Conservation (phyloP, 2,888 invertebrate species). For the Tanytarsus gracilentus region DNA sequence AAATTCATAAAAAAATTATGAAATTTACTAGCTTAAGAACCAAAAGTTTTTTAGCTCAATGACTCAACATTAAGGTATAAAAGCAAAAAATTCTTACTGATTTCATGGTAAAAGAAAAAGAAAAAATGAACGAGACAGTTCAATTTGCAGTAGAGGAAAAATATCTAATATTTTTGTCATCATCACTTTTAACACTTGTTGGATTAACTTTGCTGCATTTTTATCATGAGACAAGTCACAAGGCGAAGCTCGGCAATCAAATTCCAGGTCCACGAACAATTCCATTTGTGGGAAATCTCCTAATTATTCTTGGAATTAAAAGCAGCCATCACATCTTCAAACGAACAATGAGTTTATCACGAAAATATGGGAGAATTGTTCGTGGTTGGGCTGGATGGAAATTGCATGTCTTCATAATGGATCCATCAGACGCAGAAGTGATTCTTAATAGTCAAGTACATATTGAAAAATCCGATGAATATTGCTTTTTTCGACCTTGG, state of each 20-base stretch:
- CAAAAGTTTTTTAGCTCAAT: no score
- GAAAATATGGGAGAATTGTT: slow-evolving; percentile 48
- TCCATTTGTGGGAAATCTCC: slow-evolving; percentile 62
- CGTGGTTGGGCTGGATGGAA: slow-evolving; percentile 61
- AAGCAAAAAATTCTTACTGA: no score
- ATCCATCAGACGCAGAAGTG: slow-evolving; percentile 63
- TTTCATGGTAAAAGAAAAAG: no score
- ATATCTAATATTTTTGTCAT: background rate
- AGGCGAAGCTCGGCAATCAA: slow-evolving; percentile 54
- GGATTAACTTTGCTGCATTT: slow-evolving; percentile 36
- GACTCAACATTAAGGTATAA: no score
- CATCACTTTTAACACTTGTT: background rate
- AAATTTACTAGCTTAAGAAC: no score
- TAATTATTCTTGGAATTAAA: slow-evolving; percentile 52
- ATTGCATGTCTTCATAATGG: slow-evolving; percentile 55
- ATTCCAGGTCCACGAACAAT: slow-evolving; percentile 58
- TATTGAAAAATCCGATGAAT: slow-evolving; percentile 64
- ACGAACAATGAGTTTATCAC: slow-evolving; percentile 44
- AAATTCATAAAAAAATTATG: no score
- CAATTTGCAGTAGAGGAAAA: background rate
- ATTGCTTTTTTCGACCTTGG: slow-evolving; percentile 70
- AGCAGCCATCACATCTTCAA: slow-evolving; percentile 50
- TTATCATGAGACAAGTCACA: slow-evolving; percentile 46
- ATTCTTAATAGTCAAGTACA: slow-evolving; percentile 65
- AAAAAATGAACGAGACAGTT: background rate